These are phyloP conservation scores for Tortricodes alternella DNA, from an alignment of 2,888 invertebrate genomes.

Conservation along the genomic window DNA sequence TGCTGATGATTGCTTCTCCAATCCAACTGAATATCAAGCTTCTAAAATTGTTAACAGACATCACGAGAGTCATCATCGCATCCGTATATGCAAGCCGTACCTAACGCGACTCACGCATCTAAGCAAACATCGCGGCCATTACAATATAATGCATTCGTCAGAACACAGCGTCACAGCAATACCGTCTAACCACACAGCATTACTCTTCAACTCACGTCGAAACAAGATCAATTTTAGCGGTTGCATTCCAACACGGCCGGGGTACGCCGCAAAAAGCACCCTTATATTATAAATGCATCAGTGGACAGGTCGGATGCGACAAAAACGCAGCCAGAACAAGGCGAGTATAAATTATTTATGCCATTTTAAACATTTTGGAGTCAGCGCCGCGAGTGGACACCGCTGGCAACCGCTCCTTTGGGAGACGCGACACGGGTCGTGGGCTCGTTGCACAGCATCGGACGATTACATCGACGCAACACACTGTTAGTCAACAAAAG, in stretches of 20 bases:
- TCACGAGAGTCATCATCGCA: no score
- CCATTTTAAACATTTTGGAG: conserved; percentile 82
- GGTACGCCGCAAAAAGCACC: conserved; percentile 79
- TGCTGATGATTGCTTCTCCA: no score
- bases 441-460: conserved; percentile 25
- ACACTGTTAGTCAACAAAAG: background rate
- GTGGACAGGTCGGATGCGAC: conserved; percentile 78
- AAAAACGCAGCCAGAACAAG: conserved; percentile 74
- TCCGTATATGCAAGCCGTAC: background rate
- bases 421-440: conserved; percentile 39
- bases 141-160: conserved; percentile 23
- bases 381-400: conserved; percentile 57
- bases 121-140: conserved; percentile 15
- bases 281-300: conserved; percentile 83
- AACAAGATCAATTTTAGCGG: conserved; percentile 82
- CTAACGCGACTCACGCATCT: background rate
- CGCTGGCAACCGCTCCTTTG: conserved; percentile 39
- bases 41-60: no score
- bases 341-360: conserved; percentile 81
- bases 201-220: conserved; percentile 76
- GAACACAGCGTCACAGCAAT: conserved; percentile 18
- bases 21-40: no score
- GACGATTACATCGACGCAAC: no score
- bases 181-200: conserved; percentile 40
- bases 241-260: conserved; percentile 74